These are phyloP conservation scores for Neomicropteryx cornuta DNA, from an alignment of 1,140 invertebrate genomes.

Conservation along the genomic window DNA sequence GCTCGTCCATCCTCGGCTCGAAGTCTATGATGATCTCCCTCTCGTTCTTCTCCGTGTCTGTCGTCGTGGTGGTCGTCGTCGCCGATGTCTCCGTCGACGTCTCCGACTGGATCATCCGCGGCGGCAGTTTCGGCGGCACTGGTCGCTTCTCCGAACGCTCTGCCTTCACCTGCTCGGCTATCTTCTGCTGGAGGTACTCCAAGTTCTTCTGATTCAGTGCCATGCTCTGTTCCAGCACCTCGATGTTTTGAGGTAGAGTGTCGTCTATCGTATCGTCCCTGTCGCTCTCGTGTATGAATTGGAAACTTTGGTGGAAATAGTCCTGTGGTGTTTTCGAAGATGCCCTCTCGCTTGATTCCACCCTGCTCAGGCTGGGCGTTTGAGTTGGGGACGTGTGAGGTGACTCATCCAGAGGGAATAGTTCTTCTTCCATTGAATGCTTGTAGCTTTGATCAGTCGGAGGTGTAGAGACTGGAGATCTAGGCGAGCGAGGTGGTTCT, in stretches of 20 bases:
- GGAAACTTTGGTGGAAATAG: conserved; percentile 40
- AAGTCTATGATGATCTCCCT: conserved; percentile 80
- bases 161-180: conserved; percentile 34
- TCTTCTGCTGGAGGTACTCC: conserved; percentile 40
- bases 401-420: no score
- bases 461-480: conserved; percentile 36
- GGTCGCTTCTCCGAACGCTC: conserved; percentile 28
- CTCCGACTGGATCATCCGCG: conserved; percentile 40
- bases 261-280: conserved; percentile 40
- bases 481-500: conserved; percentile 63
- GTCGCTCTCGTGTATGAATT: conserved; percentile 40
- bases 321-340: conserved; percentile 35
- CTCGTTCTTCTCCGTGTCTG: conserved; percentile 51
- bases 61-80: conserved; percentile 28
- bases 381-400: no score
- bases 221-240: conserved; percentile 40
- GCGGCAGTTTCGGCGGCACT: no score
- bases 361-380: no score
- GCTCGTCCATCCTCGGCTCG: conserved; percentile 58
- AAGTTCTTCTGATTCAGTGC: conserved; percentile 36
- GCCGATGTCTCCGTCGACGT: conserved; percentile 36
- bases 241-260: conserved; percentile 24
- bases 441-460: no score
- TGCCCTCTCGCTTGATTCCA: no score
- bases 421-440: no score